Evolutionary conservation across 2,888 invertebrate species (phyloP), one percentile per base, ranked within the genome.

Genomic region (Acleris sparsana): DNA sequence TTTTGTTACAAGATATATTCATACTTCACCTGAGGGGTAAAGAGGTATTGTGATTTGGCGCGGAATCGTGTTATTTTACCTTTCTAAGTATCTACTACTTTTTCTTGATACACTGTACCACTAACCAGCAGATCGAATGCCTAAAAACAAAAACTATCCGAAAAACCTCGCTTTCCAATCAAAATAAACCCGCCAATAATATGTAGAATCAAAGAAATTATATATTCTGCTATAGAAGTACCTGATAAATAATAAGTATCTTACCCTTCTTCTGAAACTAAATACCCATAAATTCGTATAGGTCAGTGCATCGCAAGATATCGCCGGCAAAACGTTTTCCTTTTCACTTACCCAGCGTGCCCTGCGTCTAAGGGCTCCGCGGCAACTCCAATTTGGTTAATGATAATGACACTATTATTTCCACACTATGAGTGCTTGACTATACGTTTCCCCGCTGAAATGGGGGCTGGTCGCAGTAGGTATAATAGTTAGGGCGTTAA

Each of bases 401-500:
- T 66, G 61, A 57, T 66, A 66, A 66, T 66, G 66, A 57, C 52
- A 62, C 66, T 62, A 66, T 66, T 66, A 67, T 53, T 67, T 67
- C 59, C 67, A 67, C 62, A 53, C 63, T 67, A 62, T 67, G 67
- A 63, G 53, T 63, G 18, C 65, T 66, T 57, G 53, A 67, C 63
- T 67, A 43, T 67, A 55, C 67, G 56, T 68, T 63, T 48, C 49
- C 58, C 43, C 58, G 43, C 59, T 59, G 63, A 55, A 66, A 61
- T 64, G 60, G 53, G 57, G 69, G 63, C 51, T 63, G 63, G 63
- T 63, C 63, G 51, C 59, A 49, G 61, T 57, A 61, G 66, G 56
- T 57, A 64, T 68, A 66, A 71, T 71, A 70, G 70, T 71, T 71
- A 70, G 67, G 69, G 69, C 70, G 69, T 70, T 72, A 72, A 72